Evolutionary conservation across 1,140 invertebrate genomes (phyloP), one percentile per base, ranked within the genome.

Genomic region (Neodiprion virginianus): DNA sequence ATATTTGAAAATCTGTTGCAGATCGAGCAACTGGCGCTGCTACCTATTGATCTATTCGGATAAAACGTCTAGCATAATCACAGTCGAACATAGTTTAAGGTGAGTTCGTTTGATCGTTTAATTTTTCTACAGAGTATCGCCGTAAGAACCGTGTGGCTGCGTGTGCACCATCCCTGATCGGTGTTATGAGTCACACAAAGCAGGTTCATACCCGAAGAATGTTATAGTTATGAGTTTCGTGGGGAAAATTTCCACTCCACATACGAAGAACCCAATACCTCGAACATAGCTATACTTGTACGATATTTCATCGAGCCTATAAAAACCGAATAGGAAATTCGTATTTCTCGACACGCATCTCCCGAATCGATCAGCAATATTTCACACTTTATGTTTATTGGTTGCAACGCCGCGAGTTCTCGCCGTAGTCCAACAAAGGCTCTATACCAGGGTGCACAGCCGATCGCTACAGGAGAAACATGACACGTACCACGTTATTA

Each of bases 291-390:
- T 40, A 40, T 40, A 40, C 5, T 40, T 40, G 5, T 61, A 17
- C 53, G 53, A 61, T 61, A 61, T 61, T 61, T 61, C 53, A 61
- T 61, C 7, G 53, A 7, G 53, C 53, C 53, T 61, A 61, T 61
- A 61, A 61, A 61, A 61, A 61, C 53, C 53, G 53, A 61, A 61
- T 61, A 61, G 53, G 53, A 61, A 61, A 61, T 61, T 61, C 53
- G 53, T 61, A 61, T 61, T 61, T 61, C 8, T 61, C 53, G 53
- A 61, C 53, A 61, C 53, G 53, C 53, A 61, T 61, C 53, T 61
- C n/a, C 53, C 53, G 53, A 61, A 61, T 61, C 53, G 53, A 61
- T 61, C 53, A 61, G 53, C 53, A 61, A 61, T 61, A 61, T 61
- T 61, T 61, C 53, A 61, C 53, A 8, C 53, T 61, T 61, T 61